A percentile compares a stretch with the other conserved stretches of the same genome.
phyloP scores from a whole-genome alignment of 2,888 invertebrate species.

The Scaptomyza cyrtandrae region DNA sequence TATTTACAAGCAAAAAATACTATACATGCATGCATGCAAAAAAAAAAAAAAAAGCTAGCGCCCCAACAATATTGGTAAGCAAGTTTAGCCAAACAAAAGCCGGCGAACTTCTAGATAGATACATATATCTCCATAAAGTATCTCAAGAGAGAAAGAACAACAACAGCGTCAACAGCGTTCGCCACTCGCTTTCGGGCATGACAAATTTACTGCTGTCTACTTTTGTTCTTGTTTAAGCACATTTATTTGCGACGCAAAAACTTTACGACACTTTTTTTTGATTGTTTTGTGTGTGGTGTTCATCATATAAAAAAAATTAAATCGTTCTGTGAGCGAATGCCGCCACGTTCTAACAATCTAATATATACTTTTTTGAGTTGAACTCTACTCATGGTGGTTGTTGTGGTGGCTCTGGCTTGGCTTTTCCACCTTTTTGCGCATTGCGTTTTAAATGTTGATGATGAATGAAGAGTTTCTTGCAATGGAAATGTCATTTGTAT shows the following conservation, averaged over 20 bases:
- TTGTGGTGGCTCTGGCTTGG: conserved; percentile 17
- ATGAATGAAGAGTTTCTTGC: conserved; percentile 12
- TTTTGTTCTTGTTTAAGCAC: conserved; percentile 29
- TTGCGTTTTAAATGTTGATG: conserved; percentile 62
- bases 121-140: conserved; percentile 3
- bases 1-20: conserved; percentile 10
- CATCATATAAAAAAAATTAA: conserved; percentile 21
- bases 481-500: conserved; percentile 10
- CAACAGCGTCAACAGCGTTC: conserved; percentile 19
- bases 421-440: conserved; percentile 73
- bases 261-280: conserved; percentile 70
- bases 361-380: conserved; percentile 45
- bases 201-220: conserved; percentile 26
- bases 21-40: too few species aligned
- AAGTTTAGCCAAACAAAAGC: conserved; percentile 9
- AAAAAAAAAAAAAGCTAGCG: conserved; percentile 5
- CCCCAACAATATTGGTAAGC: conserved; percentile 25
- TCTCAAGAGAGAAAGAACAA: conserved; percentile 12
- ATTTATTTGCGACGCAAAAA: conserved; percentile 76
- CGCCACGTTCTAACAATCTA: conserved; percentile 57
- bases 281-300: conserved; percentile 17
- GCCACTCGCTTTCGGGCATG: conserved; percentile 42
- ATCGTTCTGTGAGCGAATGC: conserved; percentile 42
- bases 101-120: conserved; percentile 18
- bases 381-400: neutral